Percentiles rank a stretch among this genome's conserved stretches.
Evolutionary conservation across 2,797 vertebrate species (phyloP).

Genomic region (Rhodeus uyekii): DNA sequence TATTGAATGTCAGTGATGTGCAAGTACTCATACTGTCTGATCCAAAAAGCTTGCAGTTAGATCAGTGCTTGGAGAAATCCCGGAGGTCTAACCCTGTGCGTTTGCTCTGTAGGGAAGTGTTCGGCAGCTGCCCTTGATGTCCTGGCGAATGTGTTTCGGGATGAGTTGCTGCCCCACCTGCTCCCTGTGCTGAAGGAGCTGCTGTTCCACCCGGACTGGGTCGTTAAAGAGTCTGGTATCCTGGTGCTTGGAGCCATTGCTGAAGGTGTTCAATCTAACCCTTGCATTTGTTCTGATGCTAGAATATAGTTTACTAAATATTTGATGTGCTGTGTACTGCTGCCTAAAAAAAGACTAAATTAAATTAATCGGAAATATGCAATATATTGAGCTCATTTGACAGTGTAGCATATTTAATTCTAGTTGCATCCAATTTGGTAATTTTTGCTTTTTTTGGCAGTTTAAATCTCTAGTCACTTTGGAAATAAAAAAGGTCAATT

Average conservation of each 20-base stretch:
- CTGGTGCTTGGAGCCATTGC: slow-evolving; percentile 92
- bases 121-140: slow-evolving; percentile 92
- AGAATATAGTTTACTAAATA: not conserved
- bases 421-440: not conserved
- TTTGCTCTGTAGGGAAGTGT: slow-evolving; percentile 82
- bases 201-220: slow-evolving; percentile 94
- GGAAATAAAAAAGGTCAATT: not conserved
- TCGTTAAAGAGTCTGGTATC: slow-evolving; percentile 95
- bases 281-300: not conserved
- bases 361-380: not conserved
- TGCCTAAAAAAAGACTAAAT: not conserved
- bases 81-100: not conserved
- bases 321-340: not conserved
- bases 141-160: slow-evolving; percentile 92
- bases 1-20: slow-evolving; percentile 49
- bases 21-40: slow-evolving; percentile 58
- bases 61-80: too few relatives aligned
- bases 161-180: slow-evolving; percentile 91
- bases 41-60: not conserved
- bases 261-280: slow-evolving; percentile 82
- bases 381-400: not conserved
- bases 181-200: slow-evolving; percentile 90
- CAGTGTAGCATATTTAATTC: not conserved
- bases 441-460: not conserved
- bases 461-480: not conserved